A percentile compares a stretch with the other conserved stretches of the same genome.
These are phyloP conservation scores for Ophiodon elongatus DNA, from an alignment of 2,113 vertebrate genomes.

Conservation along the genomic window DNA sequence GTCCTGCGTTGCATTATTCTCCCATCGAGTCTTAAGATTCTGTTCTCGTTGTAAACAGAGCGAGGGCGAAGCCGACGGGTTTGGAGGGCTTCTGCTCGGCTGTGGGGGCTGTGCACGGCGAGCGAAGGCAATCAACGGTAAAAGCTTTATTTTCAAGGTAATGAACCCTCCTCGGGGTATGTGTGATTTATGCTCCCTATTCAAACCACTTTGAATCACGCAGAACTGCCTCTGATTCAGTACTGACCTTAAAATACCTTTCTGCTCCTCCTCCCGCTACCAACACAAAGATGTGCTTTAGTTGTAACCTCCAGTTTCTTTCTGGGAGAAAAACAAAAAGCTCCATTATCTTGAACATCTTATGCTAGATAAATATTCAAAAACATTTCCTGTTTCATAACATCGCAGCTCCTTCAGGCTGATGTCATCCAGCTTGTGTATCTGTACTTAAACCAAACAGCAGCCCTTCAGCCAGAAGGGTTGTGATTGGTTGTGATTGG, in stretches of 20 bases:
- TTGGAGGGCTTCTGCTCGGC: slow-evolving; percentile 20
- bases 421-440: neutral
- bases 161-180: slow-evolving; percentile 67
- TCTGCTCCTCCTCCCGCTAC: slow-evolving; percentile 18
- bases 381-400: neutral
- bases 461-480: neutral
- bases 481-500: no score
- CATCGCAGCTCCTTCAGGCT: neutral
- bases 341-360: neutral
- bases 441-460: neutral
- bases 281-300: slow-evolving; percentile 1
- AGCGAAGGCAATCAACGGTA: slow-evolving; percentile 64
- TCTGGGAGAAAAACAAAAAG: neutral
- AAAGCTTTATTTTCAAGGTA: slow-evolving; percentile 78
- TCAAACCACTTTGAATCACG: slow-evolving; percentile 71
- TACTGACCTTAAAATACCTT: slow-evolving; percentile 68
- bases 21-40: slow-evolving; percentile 18
- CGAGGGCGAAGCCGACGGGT: slow-evolving; percentile 50
- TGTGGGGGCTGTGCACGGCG: slow-evolving; percentile 24
- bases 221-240: slow-evolving; percentile 59
- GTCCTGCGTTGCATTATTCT: slow-evolving; percentile 18
- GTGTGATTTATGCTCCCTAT: slow-evolving; percentile 75
- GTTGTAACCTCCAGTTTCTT: neutral
- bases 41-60: slow-evolving; percentile 36
- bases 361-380: neutral